These are phyloP conservation scores for Bilobella aurantiaca DNA, from an alignment of 1,140 invertebrate species.

Conservation along the genomic window DNA sequence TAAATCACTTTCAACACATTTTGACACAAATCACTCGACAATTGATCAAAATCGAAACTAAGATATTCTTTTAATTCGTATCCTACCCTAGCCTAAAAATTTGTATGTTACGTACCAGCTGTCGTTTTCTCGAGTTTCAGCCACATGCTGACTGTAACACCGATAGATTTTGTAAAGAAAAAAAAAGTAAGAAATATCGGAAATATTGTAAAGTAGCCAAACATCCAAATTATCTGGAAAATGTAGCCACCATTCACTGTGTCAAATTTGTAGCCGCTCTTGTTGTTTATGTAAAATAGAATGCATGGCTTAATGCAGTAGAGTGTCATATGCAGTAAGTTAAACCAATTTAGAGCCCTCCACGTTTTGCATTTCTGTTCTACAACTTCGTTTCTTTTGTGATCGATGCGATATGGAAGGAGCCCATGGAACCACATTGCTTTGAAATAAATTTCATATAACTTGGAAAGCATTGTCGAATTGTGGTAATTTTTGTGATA, in stretches of 20 bases:
- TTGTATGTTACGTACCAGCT: not conserved
- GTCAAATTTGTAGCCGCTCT: not conserved
- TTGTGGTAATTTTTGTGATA: too few relatives aligned
- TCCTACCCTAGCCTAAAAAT: too few relatives aligned
- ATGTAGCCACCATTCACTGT: not conserved
- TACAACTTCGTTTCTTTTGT: not conserved
- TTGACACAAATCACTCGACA: too few relatives aligned
- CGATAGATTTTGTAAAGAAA: not conserved
- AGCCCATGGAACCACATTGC: not conserved
- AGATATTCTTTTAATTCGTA: too few relatives aligned
- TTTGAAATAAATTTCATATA: not conserved
- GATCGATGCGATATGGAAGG: not conserved
- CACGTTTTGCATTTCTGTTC: not conserved
- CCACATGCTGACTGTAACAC: not conserved
- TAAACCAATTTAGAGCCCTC: not conserved
- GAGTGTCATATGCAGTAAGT: not conserved
- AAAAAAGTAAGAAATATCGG: not conserved
- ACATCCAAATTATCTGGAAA: not conserved
- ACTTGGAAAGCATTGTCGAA: too few relatives aligned
- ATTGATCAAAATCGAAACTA: too few relatives aligned
- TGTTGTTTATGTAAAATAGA: not conserved
- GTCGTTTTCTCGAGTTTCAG: not conserved
- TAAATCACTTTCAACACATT: too few relatives aligned
- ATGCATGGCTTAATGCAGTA: not conserved
- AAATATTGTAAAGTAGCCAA: not conserved